Evolutionary conservation across 2,797 vertebrate genomes (phyloP).

Genomic region (Todus mexicanus): DNA sequence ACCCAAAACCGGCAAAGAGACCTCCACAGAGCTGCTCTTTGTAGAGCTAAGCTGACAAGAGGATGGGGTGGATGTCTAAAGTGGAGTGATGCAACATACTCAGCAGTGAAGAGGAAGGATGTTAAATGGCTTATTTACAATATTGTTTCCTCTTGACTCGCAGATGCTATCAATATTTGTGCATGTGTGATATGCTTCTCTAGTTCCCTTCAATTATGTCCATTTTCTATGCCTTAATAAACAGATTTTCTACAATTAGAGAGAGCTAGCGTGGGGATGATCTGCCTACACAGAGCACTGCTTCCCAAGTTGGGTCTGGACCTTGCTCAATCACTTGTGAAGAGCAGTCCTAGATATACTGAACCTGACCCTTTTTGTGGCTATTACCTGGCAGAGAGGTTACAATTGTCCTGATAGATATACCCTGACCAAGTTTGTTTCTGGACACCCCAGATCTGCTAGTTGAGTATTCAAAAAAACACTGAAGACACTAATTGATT

Average conservation of each 20-base stretch:
- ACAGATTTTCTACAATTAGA: neutral
- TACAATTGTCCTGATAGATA: neutral
- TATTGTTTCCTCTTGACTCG: neutral
- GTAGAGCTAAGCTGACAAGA: neutral
- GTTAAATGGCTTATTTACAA: conserved; percentile 19
- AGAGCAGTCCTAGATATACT: neutral
- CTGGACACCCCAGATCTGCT: neutral
- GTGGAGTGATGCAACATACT: neutral
- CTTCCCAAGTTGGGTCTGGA: neutral
- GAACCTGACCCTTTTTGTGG: neutral
- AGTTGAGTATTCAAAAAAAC: neutral
- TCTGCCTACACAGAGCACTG: neutral
- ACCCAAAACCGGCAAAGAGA: neutral
- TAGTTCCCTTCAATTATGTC: neutral
- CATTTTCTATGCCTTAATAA: neutral
- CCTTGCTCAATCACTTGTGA: neutral
- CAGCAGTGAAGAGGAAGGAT: neutral
- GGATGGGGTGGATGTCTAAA: neutral
- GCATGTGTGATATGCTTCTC: neutral
- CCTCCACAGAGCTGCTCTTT: neutral
- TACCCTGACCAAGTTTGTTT: neutral
- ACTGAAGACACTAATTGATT: neutral
- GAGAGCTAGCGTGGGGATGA: neutral
- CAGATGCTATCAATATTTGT: conserved; percentile 37
- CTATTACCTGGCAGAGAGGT: neutral